A percentile compares a stretch with the other conserved stretches of the same genome.
Evolutionary conservation across 1,140 invertebrate species (phyloP).

Genomic region (Cecropterus lyciades): DNA sequence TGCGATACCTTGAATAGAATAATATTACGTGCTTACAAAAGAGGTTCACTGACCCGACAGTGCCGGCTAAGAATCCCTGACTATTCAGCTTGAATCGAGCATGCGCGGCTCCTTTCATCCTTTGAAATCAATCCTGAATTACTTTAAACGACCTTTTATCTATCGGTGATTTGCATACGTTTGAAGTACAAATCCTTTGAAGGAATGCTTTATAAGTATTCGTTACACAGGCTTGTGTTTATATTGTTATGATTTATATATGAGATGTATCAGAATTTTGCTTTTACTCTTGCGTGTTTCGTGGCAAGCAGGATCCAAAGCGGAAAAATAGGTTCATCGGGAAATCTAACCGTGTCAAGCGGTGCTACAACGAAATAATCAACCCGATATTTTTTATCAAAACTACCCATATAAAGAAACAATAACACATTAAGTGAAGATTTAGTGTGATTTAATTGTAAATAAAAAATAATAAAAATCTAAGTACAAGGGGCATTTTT

Average conservation of each 20-base stretch:
- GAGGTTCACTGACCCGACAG: conserved; percentile 49
- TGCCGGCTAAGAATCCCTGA: conserved; percentile 21
- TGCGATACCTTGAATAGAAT: conserved; percentile 22
- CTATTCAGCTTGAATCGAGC: conserved; percentile 50
- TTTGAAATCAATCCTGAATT: conserved; percentile 39
- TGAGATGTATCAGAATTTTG: no score
- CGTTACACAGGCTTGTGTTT: no score
- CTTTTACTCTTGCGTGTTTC: no score
- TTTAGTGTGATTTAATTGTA: no score
- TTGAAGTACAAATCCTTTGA: conserved; percentile 42
- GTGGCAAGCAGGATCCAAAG: no score
- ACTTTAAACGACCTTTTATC: neutral
- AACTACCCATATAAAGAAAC: no score
- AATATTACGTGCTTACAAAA: conserved; percentile 42
- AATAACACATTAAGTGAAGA: no score
- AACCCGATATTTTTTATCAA: no score
- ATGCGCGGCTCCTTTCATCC: conserved; percentile 54
- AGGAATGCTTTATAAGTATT: conserved; percentile 47
- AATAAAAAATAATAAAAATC: conserved; percentile 4
- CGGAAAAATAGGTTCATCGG: no score
- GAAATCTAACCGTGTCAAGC: no score
- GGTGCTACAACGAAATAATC: no score
- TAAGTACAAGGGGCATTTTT: conserved; percentile 54
- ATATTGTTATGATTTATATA: no score
- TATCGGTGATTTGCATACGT: conserved; percentile 9